Conservation (phyloP, 1,140 invertebrate genomes). For the Caenorhabditis briggsae region DNA sequence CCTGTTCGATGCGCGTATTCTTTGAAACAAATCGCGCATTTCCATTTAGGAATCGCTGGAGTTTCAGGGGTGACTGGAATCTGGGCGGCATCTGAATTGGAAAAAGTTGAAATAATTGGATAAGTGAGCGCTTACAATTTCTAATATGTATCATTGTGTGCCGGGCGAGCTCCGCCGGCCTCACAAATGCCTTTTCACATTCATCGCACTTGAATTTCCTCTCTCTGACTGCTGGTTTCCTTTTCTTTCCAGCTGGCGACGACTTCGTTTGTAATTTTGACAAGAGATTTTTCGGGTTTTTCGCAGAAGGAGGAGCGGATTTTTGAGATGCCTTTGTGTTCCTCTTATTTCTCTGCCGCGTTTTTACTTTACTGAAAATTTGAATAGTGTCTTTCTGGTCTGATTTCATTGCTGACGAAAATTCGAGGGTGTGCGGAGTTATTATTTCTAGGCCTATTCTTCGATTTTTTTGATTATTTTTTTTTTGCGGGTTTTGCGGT, state of each 20-base stretch:
- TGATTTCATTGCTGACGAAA: too few relatives aligned
- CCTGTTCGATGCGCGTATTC: slow-evolving; percentile 36
- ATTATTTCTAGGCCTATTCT: too few relatives aligned
- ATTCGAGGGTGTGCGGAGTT: too few relatives aligned
- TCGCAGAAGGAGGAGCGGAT: neutral
- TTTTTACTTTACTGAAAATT: neutral
- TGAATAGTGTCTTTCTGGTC: too few relatives aligned
- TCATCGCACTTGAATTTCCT: slow-evolving; percentile 17
- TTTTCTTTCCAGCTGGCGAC: neutral
- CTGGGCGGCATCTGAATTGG: neutral
- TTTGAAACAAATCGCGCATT: slow-evolving; percentile 38
- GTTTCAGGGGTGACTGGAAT: neutral
- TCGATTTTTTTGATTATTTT: too few relatives aligned
- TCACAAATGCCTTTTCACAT: slow-evolving; percentile 49
- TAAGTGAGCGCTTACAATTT: too few relatives aligned
- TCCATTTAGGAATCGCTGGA: slow-evolving; percentile 25
- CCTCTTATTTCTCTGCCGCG: neutral
- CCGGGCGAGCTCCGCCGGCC: slow-evolving; percentile 58
- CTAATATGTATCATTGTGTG: slow-evolving; percentile 44
- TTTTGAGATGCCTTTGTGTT: too few relatives aligned
- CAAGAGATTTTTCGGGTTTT: neutral
- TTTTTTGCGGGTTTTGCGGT: too few relatives aligned
- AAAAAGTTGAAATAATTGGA: too few relatives aligned
- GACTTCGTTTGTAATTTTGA: neutral
- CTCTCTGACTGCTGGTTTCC: neutral